Evolutionary conservation across 2,797 vertebrate genomes (phyloP).

Genomic region (Chiloscyllium punctatum): DNA sequence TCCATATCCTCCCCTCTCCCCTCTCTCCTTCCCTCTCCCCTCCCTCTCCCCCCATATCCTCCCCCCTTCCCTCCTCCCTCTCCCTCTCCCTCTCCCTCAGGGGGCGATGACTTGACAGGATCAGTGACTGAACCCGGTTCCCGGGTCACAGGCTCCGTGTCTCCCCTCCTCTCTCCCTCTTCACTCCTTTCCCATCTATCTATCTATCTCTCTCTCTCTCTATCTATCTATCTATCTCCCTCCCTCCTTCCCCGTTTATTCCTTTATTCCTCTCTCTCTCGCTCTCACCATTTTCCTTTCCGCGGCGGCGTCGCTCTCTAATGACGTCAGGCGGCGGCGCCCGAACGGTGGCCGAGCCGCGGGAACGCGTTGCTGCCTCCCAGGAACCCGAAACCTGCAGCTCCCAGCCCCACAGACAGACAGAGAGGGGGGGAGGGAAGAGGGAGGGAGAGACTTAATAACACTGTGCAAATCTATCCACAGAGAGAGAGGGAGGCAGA

Average conservation of each 20-base stretch:
- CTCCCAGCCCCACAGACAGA: too few species aligned
- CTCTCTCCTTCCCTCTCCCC: too few species aligned
- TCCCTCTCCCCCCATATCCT: too few species aligned
- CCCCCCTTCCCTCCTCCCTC: neutral
- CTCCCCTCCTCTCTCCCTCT: neutral
- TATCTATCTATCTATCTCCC: too few species aligned
- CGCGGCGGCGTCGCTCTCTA: neutral
- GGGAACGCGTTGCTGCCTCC: neutral
- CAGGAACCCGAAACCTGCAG: too few species aligned
- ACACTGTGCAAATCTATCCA: too few species aligned
- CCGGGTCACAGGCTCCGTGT: neutral
- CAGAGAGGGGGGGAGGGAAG: too few species aligned
- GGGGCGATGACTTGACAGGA: neutral
- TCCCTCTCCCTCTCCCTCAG: neutral
- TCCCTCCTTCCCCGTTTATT: neutral
- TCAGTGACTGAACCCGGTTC: neutral
- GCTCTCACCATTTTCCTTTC: neutral
- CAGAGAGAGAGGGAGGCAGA: too few species aligned
- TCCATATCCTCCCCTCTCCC: neutral
- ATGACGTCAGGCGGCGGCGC: neutral
- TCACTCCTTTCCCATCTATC: rapidly evolving
- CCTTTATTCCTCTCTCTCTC: too few species aligned
- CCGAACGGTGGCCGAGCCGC: neutral
- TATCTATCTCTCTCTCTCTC: too few species aligned
- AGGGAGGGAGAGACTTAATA: too few species aligned